Evolutionary conservation across 2,888 invertebrate genomes (phyloP).

Genomic region (Pterostichus madidus): DNA sequence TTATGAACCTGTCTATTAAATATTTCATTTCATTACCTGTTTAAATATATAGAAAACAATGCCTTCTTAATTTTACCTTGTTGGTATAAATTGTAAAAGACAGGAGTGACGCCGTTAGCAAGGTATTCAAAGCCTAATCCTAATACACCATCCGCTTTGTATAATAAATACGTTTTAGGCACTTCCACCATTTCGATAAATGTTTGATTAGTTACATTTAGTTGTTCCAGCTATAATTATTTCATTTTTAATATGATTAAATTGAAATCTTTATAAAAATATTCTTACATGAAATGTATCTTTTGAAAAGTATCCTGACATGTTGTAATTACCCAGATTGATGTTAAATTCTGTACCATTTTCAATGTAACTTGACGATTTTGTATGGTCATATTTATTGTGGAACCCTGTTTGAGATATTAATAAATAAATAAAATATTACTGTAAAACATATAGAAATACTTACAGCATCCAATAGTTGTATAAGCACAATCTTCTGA

Average conservation of each 20-base stretch:
- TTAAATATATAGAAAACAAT: conserved; percentile 86
- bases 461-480: conserved; percentile 78
- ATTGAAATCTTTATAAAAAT: not conserved
- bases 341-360: conserved; percentile 82
- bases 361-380: conserved; percentile 82
- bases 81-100: conserved; percentile 83
- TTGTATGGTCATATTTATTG: conserved; percentile 83
- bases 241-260: not conserved
- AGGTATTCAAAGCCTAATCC: conserved; percentile 82
- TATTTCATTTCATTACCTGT: conserved; percentile 77
- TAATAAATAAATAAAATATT: conserved; percentile 19
- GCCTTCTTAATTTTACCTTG: conserved; percentile 78
- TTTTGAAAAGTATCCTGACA: conserved; percentile 83
- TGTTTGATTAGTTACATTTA: conserved; percentile 81
- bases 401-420: conserved; percentile 80
- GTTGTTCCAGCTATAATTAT: conserved; percentile 78
- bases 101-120: conserved; percentile 80
- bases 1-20: too few relatives aligned
- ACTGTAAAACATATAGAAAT: conserved; percentile 65
- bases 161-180: conserved; percentile 83
- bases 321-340: conserved; percentile 80
- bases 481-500: conserved; percentile 76
- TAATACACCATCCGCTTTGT: conserved; percentile 86
- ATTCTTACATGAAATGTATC: conserved; percentile 82
- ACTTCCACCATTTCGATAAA: conserved; percentile 85